Evolutionary conservation across 2,888 invertebrate species (phyloP), one percentile per base, ranked within the genome.

Genomic region (Rotaria socialis): DNA sequence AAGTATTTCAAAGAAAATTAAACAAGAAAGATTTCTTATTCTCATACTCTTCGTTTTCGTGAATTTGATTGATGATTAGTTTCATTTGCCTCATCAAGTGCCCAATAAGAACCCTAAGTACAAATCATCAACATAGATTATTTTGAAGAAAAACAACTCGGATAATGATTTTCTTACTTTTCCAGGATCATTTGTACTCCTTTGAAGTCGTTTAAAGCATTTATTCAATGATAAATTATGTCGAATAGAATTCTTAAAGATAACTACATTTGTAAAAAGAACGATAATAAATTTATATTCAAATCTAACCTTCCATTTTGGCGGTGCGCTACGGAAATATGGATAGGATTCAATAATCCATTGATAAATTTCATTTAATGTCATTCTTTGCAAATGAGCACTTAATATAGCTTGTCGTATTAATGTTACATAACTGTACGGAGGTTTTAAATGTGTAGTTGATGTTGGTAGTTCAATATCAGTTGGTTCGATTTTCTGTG

Each of bases 211-310:
- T 90, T 93, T 93, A 91, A 94, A 94, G 91, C 94, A 94, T 90
- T 94, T 94, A 91, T 94, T 94, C 88, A 94, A 91, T 0, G 94
- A 94, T 88, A 94, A 90, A 89, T 94, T 94, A 90, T 94, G 94
- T 87, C 94, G 91, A 89, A 94, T 94, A 84, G 94, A 94, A 90
- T 94, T 94, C 94, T 94, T 92, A 10, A 93, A 93, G 86, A 80
- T 55, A 85, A 50, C 60, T 88, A 85, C 88, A 84, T 47, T 22
- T 52, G 3, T 8, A 11, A 50, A 47, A 24, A 16, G n/a, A 22
- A 50, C 67, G 4, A 43, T 24, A 14, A 56, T 58, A 60, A 27
- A 11, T 35, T 24, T 22, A 56, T 24, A 27, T 43, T n/a, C 3
- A 50, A 52, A 50, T 88, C 89, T 91, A 89, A 94, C 94, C 93